Base-by-base conservation (phyloP, 1,140 invertebrate genomes). In the Philopotamus ludificatus region DNA sequence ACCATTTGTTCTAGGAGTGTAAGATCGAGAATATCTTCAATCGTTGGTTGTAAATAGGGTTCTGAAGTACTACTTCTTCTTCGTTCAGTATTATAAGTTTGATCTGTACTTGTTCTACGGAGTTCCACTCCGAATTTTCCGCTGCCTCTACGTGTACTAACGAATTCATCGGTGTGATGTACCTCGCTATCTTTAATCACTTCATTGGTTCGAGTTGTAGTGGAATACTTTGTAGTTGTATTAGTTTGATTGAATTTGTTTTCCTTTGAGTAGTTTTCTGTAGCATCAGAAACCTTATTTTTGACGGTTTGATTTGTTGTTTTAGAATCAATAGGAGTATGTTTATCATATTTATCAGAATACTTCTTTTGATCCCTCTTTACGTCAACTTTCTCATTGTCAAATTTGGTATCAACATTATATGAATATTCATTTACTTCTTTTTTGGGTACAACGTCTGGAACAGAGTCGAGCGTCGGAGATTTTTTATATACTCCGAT, bases 21-120 rank as follows among this genome's bases (percentile, higher is more conserved):
- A 59, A 90, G 71, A 68, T 89, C 87, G 65, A 84, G 87, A 63
- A 90, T 88, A 64, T 87, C 84, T 73, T 90, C 88, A 61, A 90
- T 85, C 60, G 85, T 79, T 65, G 76, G 76, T 64, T 78, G 75
- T 55, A 82, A 78, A 39, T 72, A 68, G 20, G 72, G 70, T 15
- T 82, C 78, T 28, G 71, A 68, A 34, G 74, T 66, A 51, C 61
- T 79, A 63, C 79, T 81, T 20, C 76, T 74, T 22, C 75, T 72
- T 66, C 77, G 75, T 64, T 72, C 77, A 53, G 75, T 77, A 1
- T 70, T 71, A 22, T 76, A 75, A 7, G 72, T 68, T 63, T 77
- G 74, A 50, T 81, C 79, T 2, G 78, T 79, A 64, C 81, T 81
- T 9, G 82, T 85, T 68, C 79, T 79, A 10, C 79, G 78, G 21